These are phyloP conservation scores for Rhyacichthys aspro DNA, from an alignment of 2,797 vertebrate species.

Conservation along the genomic window DNA sequence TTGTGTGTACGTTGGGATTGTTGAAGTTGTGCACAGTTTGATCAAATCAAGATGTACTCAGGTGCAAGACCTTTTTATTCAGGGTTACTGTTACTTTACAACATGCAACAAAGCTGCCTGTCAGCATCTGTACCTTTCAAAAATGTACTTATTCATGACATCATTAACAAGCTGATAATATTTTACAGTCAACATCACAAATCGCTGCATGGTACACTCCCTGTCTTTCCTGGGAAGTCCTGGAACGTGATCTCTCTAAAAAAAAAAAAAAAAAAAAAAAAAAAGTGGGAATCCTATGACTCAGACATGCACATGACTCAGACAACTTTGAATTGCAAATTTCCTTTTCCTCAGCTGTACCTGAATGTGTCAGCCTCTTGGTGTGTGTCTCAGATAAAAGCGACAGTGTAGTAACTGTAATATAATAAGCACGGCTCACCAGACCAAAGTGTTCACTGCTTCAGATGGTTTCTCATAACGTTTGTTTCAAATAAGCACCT, in stretches of 20 bases:
- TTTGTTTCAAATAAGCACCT: not conserved
- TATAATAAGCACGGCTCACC: not conserved
- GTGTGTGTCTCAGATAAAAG: conserved; percentile 20
- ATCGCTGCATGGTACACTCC: too few species aligned
- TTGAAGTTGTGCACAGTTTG: too few species aligned
- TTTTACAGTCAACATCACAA: too few species aligned
- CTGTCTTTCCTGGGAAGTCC: not conserved
- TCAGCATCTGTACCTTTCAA: too few species aligned
- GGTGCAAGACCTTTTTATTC: too few species aligned
- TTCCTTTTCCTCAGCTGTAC: conserved; percentile 9
- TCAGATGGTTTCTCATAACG: not conserved
- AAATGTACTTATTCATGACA: too few species aligned
- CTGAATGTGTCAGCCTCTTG: conserved; percentile 15
- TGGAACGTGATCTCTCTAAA: not conserved
- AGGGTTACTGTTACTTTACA: too few species aligned
- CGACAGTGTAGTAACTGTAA: conserved; percentile 11
- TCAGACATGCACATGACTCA: conserved; percentile 7
- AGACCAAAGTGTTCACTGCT: not conserved
- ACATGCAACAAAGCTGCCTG: too few species aligned
- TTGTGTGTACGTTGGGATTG: too few species aligned
- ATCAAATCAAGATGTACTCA: too few species aligned
- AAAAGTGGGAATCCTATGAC: not conserved
- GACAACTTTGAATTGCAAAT: conserved; percentile 44
- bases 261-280: too few species aligned
- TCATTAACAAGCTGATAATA: too few species aligned